Evolutionary conservation across 2,113 vertebrate species (phyloP).

Genomic region (Gnathonemus longibarbis): DNA sequence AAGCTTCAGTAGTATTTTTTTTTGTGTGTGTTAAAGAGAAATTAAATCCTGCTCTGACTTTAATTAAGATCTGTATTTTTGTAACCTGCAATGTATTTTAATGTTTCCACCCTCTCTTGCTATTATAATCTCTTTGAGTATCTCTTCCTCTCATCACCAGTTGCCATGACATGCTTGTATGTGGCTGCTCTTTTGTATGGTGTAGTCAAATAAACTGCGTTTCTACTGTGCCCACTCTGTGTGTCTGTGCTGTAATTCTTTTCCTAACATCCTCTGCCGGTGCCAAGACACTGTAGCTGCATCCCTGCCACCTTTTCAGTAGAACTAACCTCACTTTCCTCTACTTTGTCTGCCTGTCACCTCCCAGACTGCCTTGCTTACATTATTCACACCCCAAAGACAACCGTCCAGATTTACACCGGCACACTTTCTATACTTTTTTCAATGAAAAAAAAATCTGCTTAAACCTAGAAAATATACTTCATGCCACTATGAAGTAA

Average conservation of each 20-base stretch:
- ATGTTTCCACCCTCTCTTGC: slow-evolving; percentile 54
- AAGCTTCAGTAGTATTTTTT: slow-evolving; percentile 51
- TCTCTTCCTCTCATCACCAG: slow-evolving; percentile 24
- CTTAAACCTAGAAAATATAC: not conserved
- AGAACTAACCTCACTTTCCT: slow-evolving; percentile 17
- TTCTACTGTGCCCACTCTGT: slow-evolving; percentile 66
- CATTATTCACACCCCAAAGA: not conserved
- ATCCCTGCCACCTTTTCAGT: slow-evolving; percentile 2
- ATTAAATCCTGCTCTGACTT: slow-evolving; percentile 53
- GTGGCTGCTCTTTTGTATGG: slow-evolving; percentile 75
- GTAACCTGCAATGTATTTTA: slow-evolving; percentile 61
- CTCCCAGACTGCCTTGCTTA: not conserved
- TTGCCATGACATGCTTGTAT: slow-evolving; percentile 60
- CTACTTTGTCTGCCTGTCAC: slow-evolving; percentile 16
- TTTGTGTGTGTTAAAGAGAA: slow-evolving; percentile 45
- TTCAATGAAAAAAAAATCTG: not conserved
- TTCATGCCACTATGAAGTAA: not conserved
- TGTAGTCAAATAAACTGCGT: slow-evolving; percentile 83
- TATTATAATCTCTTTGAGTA: slow-evolving; percentile 25
- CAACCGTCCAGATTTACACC: not conserved
- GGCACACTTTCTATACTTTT: not conserved
- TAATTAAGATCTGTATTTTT: slow-evolving; percentile 71
- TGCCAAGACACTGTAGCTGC: slow-evolving; percentile 26
- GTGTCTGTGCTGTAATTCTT: slow-evolving; percentile 71
- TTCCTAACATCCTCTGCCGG: slow-evolving; percentile 47